These are phyloP conservation scores for Labia minor DNA, from an alignment of 2,888 invertebrate species.

Conservation along the genomic window DNA sequence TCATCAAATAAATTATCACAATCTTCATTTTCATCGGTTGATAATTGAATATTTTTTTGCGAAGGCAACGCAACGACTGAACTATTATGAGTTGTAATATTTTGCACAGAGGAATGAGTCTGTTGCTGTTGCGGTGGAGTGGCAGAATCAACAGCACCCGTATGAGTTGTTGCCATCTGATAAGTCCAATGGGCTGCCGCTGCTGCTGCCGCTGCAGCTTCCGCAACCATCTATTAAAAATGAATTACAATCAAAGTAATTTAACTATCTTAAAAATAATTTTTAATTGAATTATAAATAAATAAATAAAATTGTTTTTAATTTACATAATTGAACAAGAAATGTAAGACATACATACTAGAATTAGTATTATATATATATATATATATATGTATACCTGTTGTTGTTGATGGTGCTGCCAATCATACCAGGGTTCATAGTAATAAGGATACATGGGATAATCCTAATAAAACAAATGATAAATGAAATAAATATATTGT, in stretches of 20 bases:
- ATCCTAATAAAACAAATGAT: background rate
- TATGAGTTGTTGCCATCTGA: background rate
- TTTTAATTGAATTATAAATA: too few relatives aligned
- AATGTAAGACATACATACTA: too few relatives aligned
- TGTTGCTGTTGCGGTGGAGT: background rate
- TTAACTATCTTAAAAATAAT: too few relatives aligned
- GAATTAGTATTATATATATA: too few relatives aligned
- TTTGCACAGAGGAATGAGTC: background rate
- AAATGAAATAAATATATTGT: background rate
- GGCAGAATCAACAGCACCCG: background rate
- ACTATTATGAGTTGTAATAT: background rate
- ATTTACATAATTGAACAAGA: too few relatives aligned
- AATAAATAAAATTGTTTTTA: too few relatives aligned
- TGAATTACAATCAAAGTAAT: too few relatives aligned
- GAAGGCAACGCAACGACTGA: background rate
- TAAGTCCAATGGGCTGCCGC: background rate
- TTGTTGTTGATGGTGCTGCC: background rate
- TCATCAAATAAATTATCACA: background rate
- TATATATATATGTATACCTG: too few relatives aligned
- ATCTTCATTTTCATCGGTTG: background rate
- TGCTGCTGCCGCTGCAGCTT: background rate
- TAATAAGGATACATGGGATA: background rate
- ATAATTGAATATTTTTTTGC: background rate
- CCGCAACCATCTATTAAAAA: background rate
- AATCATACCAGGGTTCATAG: background rate